Percentiles rank a stretch among this genome's conserved stretches.
Conservation (phyloP, 2,797 vertebrate genomes). For the Chromobotia macracanthus region DNA sequence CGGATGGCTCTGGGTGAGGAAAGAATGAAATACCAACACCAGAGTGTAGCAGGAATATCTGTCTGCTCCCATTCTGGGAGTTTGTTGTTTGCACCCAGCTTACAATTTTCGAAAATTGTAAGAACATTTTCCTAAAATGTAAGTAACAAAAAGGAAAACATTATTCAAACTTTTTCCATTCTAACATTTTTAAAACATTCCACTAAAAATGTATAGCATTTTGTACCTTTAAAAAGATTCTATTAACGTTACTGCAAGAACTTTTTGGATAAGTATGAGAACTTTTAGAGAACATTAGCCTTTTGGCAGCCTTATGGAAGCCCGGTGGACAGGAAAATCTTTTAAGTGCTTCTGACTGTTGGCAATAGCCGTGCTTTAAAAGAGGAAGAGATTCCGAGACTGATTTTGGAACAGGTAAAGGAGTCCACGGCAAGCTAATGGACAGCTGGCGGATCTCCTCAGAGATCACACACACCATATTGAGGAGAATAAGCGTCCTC, state of each 20-base stretch:
- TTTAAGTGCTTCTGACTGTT: slow-evolving; percentile 58
- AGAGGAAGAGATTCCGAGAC: slow-evolving; percentile 58
- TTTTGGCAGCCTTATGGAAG: slow-evolving; percentile 58
- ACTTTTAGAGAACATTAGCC: no score
- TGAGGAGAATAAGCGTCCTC: slow-evolving; percentile 62
- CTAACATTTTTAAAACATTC: no score
- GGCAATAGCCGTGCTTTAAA: slow-evolving; percentile 53
- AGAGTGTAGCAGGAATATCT: slow-evolving; percentile 60
- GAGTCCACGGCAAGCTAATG: slow-evolving; percentile 57
- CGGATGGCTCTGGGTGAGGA: slow-evolving; percentile 61
- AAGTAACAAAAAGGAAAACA: no score
- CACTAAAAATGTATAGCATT: no score
- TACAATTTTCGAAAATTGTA: no score
- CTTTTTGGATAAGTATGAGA: no score
- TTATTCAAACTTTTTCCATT: no score
- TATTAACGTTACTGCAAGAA: no score
- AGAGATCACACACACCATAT: slow-evolving; percentile 67
- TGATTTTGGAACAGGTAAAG: slow-evolving; percentile 61
- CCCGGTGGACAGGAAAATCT: slow-evolving; percentile 43
- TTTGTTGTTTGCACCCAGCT: slow-evolving; percentile 68
- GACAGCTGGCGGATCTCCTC: slow-evolving; percentile 65
- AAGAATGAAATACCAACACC: slow-evolving; percentile 66
- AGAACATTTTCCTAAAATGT: no score
- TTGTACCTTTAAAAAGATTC: no score
- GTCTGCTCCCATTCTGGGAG: slow-evolving; percentile 62